A percentile compares a stretch with the other conserved stretches of the same genome.
phyloP scores from a whole-genome alignment of 2,113 vertebrate genomes.

The Terrapene triunguis region DNA sequence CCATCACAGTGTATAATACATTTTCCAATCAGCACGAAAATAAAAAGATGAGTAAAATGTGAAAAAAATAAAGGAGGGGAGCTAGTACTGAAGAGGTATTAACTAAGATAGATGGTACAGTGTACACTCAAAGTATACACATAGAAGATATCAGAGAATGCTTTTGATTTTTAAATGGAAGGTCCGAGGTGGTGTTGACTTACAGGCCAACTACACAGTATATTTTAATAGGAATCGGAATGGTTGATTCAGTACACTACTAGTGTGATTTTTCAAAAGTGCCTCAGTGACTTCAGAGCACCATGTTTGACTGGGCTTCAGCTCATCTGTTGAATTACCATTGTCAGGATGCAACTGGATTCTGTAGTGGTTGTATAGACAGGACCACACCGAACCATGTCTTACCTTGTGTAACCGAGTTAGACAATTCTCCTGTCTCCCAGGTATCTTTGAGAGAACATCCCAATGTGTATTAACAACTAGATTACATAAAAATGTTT shows the following conservation, averaged over 20 bases:
- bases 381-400: accelerated
- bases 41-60: accelerated
- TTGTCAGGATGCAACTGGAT: neutral
- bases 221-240: neutral
- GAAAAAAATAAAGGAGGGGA: neutral
- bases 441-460: neutral
- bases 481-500: neutral
- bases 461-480: neutral
- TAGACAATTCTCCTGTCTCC: neutral
- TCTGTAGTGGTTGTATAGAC: accelerated
- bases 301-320: neutral
- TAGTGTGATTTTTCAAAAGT: neutral
- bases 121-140: accelerated
- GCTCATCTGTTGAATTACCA: neutral
- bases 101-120: neutral
- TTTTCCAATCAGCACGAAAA: neutral
- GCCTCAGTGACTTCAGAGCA: neutral
- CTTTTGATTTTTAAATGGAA: accelerated
- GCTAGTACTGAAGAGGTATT: accelerated
- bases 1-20: too few relatives aligned
- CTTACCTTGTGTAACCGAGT: accelerated
- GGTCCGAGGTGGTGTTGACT: neutral
- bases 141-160: neutral
- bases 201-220: accelerated
- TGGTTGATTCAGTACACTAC: neutral